Percentiles rank a stretch among this genome's conserved stretches.
Conservation (phyloP, 2,797 vertebrate genomes). For the Pyrocephalus nanus region DNA sequence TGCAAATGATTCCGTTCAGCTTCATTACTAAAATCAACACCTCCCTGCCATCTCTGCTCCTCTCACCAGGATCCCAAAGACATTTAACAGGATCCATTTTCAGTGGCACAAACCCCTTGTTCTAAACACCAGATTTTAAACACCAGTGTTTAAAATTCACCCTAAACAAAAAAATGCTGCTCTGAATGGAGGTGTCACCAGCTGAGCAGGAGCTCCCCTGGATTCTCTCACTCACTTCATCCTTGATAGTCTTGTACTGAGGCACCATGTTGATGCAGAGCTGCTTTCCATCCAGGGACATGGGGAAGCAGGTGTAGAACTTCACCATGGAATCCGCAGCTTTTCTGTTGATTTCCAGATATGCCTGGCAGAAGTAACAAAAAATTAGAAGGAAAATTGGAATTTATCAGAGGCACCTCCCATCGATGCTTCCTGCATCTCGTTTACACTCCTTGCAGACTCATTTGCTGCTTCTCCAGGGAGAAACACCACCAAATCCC, state of each 20-base stretch:
- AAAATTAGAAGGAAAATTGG: not conserved
- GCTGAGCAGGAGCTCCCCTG: rapidly evolving
- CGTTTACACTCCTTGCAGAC: not conserved
- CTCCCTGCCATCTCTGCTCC: not conserved
- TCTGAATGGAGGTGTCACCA: not conserved
- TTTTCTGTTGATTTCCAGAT: conserved; percentile 78
- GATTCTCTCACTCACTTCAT: conserved; percentile 76
- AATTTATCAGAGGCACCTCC: not conserved
- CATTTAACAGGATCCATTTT: no score
- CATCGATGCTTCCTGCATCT: rapidly evolving
- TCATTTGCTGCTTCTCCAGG: not conserved
- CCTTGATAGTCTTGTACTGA: conserved; percentile 71
- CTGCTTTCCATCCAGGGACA: conserved; percentile 76
- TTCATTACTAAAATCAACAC: not conserved
- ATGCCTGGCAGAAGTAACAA: conserved; percentile 72
- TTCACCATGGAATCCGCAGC: conserved; percentile 86
- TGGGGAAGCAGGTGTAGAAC: conserved; percentile 80
- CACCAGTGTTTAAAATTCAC: not conserved
- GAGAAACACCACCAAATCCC: rapidly evolving
- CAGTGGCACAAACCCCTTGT: not conserved
- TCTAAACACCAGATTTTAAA: not conserved
- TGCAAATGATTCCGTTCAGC: no score
- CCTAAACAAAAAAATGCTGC: not conserved
- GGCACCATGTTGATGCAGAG: conserved; percentile 75
- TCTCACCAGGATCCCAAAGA: not conserved